Conservation (phyloP, 2,113 vertebrate species). For the Nycticryphes semicollaris region DNA sequence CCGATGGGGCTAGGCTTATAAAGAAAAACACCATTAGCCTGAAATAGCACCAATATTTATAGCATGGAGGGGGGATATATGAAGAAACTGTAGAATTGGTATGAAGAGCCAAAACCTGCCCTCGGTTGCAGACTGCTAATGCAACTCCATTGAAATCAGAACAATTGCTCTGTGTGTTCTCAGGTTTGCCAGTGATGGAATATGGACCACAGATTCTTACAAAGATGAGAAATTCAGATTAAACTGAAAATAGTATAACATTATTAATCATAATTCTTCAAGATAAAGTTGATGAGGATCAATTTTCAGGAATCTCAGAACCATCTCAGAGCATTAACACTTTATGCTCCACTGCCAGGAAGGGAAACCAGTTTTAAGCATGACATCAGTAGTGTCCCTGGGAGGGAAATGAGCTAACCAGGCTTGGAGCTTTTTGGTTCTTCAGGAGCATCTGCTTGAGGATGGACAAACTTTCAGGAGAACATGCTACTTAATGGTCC, state of each 20-base stretch:
- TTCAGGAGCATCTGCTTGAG: background rate
- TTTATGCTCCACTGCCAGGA: background rate
- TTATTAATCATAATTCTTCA: background rate
- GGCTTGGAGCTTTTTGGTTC: background rate
- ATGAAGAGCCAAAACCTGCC: background rate
- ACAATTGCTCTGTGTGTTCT: background rate
- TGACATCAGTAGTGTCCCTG: rapidly evolving
- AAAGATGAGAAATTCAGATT: background rate
- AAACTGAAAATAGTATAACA: background rate
- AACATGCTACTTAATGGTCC: background rate
- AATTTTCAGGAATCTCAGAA: background rate
- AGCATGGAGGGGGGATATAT: background rate
- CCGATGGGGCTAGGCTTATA: background rate
- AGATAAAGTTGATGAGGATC: background rate
- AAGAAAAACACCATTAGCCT: background rate
- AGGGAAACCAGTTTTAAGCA: background rate
- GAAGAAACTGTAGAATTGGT: background rate
- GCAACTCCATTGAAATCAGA: background rate
- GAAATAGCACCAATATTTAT: slow-evolving; percentile 26
- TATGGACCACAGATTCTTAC: background rate
- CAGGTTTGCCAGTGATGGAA: background rate
- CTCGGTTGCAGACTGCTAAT: background rate
- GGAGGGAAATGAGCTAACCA: background rate
- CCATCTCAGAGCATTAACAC: background rate
- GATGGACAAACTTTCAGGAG: background rate